Base-by-base conservation (phyloP, 2,888 invertebrate species). In the Osmoderma eremita region DNA sequence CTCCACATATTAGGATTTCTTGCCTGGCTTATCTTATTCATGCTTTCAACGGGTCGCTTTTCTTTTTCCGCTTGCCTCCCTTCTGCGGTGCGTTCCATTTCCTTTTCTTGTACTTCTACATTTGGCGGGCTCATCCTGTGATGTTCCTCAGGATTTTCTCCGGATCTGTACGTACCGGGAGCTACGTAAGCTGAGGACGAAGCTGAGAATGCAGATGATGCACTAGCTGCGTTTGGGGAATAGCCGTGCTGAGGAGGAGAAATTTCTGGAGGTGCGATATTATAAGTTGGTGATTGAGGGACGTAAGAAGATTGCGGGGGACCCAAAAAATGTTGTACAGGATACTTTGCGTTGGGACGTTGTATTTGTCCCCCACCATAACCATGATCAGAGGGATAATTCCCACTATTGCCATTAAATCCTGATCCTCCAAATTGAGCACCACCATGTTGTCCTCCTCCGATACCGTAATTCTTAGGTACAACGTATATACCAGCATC, bases 21-120 rank as follows among this genome's bases (percentile, higher is more conserved):
- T 42, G 75, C 72, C 36, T 77, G 73, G 1, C 73, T 22, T 6
- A 78, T 65, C 54, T 77, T 70, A 13, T 73, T 73, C 76, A 79
- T 77, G 10, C 73, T 75, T 36, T 77, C 71, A 45, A 77, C 39
- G 8, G 78, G 78, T 15, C 76, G 75, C 18, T 74, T 71, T 61
- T 78, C 77, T 58, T 75, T 74, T 5, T 74, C 71, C 48, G 74
- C 74, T 13, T 45, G 66, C 30, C 63, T 17, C 2, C 38, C 20
- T 15, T 36, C 13, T 12, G 65, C 13, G 3, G 48, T 15, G 1
- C 30, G 50, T 20, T 63, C 24, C 12, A 38, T 49, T 15, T 58
- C 63, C 30, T 38, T 24, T n/a, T 65, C 49, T 45, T 56, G 30
- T 2, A 24, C n/a, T 5, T 53, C 53, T 30, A 51, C 10, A 30